These are phyloP conservation scores for Siderastrea radians DNA, from an alignment of 92 coral and sea anemone genomes.

Conservation along the genomic window DNA sequence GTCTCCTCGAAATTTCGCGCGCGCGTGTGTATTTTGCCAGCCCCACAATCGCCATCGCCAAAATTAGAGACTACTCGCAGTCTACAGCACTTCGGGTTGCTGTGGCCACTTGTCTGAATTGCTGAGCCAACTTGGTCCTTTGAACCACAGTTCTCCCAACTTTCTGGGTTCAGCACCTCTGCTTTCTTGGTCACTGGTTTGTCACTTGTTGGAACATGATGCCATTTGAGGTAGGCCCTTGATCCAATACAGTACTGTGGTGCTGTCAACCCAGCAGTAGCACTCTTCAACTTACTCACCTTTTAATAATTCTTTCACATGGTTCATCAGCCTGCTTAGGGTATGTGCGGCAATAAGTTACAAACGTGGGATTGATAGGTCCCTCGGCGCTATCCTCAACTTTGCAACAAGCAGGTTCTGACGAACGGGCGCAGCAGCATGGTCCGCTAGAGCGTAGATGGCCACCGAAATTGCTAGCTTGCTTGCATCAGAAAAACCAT, in stretches of 20 bases:
- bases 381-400: conserved; percentile 71
- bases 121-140: no score
- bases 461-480: no score
- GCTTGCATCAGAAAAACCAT: conserved; percentile 72
- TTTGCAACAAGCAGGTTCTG: conserved; percentile 70
- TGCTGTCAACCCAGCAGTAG: conserved; percentile 76
- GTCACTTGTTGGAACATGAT: conserved; percentile 64
- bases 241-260: conserved; percentile 64
- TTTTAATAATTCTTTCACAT: no score
- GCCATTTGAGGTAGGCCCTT: conserved; percentile 64
- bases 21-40: no score
- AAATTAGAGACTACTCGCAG: no score
- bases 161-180: conserved; percentile 37
- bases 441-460: conserved; percentile 42
- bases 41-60: no score
- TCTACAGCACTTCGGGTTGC: no score
- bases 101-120: no score
- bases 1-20: no score
- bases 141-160: no score
- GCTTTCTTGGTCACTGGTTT: conserved; percentile 79
- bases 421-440: conserved; percentile 31
- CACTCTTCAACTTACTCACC: no score
- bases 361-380: conserved; percentile 62
- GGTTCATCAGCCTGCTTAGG: conserved; percentile 52
- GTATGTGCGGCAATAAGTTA: conserved; percentile 71